phyloP scores from a whole-genome alignment of 2,113 vertebrate species.

The Halichoerus grypus region DNA sequence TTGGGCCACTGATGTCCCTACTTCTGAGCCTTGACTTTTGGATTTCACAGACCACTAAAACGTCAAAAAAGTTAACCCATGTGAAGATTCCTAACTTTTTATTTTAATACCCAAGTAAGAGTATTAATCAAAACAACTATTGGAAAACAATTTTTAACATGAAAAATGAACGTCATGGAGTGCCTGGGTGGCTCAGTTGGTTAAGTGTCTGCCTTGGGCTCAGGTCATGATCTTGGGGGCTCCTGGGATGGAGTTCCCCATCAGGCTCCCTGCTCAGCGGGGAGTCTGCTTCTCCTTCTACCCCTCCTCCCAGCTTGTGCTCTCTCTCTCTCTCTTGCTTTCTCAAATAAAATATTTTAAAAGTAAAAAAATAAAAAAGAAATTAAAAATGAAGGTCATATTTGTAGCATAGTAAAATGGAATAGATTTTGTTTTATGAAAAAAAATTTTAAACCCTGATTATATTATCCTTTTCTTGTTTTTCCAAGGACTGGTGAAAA shows the following conservation, averaged over 20 bases:
- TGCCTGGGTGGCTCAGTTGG: background rate
- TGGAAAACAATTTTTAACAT: background rate
- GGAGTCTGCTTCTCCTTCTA: background rate
- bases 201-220: background rate
- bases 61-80: background rate
- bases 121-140: background rate
- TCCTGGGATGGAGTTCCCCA: too few relatives aligned
- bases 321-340: background rate
- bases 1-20: background rate
- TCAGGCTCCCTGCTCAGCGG: too few relatives aligned
- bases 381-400: background rate
- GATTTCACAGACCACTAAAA: background rate
- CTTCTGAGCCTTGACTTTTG: background rate
- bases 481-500: background rate
- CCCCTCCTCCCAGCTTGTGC: background rate
- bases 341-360: background rate
- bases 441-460: background rate
- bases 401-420: background rate
- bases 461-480: background rate
- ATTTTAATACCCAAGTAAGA: background rate
- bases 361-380: too few relatives aligned
- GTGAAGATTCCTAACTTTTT: background rate
- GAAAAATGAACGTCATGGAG: background rate
- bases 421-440: background rate
- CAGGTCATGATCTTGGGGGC: background rate